Percentiles rank a stretch among this genome's conserved stretches.
phyloP scores from a whole-genome alignment of 2,888 invertebrate species.

The Orthosia cruda region DNA sequence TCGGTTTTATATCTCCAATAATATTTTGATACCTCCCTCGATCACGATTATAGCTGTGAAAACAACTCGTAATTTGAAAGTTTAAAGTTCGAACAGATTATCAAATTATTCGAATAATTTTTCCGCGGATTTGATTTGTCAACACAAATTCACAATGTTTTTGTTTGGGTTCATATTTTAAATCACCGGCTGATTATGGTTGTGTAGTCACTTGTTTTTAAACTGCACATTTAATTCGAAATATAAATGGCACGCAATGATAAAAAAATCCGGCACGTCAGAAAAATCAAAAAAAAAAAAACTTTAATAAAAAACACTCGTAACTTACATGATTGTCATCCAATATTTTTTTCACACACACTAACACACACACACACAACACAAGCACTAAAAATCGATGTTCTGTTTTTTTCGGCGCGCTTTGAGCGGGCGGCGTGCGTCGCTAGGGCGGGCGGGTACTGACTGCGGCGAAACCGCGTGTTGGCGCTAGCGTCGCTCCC shows the following conservation, averaged over 20 bases:
- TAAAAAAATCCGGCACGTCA: conserved; percentile 9
- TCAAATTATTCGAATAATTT: background rate
- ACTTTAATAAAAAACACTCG: conserved; percentile 13
- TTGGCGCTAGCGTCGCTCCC: conserved; percentile 71
- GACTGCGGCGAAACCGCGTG: conserved; percentile 72
- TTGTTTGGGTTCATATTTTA: background rate
- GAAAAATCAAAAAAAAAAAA: conserved; percentile 43
- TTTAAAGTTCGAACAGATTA: conserved; percentile 5
- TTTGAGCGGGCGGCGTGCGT: conserved; percentile 66
- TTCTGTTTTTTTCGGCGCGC: conserved; percentile 64
- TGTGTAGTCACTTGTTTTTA: background rate
- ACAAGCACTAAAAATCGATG: conserved; percentile 75
- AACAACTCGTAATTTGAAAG: conserved; percentile 23
- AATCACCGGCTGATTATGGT: background rate
- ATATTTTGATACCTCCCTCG: conserved; percentile 26
- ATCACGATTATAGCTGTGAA: conserved; percentile 14
- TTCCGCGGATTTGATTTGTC: conserved; percentile 5
- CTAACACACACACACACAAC: conserved; percentile 72
- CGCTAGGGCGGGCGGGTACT: conserved; percentile 66
- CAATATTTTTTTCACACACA: conserved; percentile 69
- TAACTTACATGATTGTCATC: conserved; percentile 69
- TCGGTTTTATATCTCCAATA: conserved; percentile 45
- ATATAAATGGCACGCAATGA: conserved; percentile 15
- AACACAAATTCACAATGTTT: conserved; percentile 1
- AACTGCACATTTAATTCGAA: background rate